Evolutionary conservation across 2,888 invertebrate species (phyloP), one percentile per base, ranked within the genome.

Genomic region (Thecocarcelia acutangulata): DNA sequence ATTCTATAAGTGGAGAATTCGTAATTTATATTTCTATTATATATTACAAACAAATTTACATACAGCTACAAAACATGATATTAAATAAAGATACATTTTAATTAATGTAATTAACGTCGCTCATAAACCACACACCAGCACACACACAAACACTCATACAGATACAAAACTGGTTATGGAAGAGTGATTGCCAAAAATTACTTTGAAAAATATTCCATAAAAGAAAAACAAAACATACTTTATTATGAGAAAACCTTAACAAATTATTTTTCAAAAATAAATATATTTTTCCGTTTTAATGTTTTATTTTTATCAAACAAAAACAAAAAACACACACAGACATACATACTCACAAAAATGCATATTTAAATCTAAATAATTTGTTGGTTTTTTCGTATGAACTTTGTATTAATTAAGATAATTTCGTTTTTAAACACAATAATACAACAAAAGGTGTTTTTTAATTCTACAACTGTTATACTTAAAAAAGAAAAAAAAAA

Each of bases 1-100:
- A 21, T 58, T 21, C 9, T 40, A 13, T 19, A n/a, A 15, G 11
- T 12, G 37, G 24, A 24, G 15, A 21, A 44, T 21, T 66, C 33
- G 12, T 5, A 24, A 2, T 24, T 44, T 12, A 33, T 21, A 24
- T 56, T 46, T 37, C 48, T 42, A 54, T 37, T 24, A 24, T 37
- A 40, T 21, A 44, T 17, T 50, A 40, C 11, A 48, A 56, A 48
- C 46, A 56, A 69, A 69, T 76, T 76, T 17, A 46, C 69, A 76
- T 69, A 76, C 56, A 70, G 63, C 37, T 54, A 59, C 54, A 15
- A 74, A 52, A 72, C 44, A 66, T 58, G 50, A 72, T 70, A 13
- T 77, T 48, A 48, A 77, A 70, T 44, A 37, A 21, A 69, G 40
- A 63, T 56, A 70, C 56, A 72, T 50, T 78, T 72, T 52, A 78